These are phyloP conservation scores for Dreissena rostriformis DNA, from an alignment of 1,140 invertebrate species.

Conservation along the genomic window DNA sequence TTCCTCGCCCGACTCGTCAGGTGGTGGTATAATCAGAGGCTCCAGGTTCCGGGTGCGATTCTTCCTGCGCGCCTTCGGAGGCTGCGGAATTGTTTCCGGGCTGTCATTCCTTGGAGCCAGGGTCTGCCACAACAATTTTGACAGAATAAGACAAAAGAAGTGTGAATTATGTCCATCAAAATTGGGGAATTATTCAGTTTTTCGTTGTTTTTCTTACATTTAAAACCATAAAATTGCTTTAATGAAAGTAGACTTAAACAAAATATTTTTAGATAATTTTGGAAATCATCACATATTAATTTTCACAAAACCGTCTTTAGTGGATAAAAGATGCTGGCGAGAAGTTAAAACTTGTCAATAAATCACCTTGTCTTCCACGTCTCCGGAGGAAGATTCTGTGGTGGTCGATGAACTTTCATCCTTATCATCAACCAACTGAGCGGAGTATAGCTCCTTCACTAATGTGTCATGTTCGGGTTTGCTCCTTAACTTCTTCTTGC, in stretches of 20 bases:
- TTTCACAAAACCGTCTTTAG: no score
- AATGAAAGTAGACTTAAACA: no score
- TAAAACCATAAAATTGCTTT: no score
- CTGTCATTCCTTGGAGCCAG: constrained; percentile 54
- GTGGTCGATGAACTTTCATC: constrained; percentile 89
- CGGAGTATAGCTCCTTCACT: constrained; percentile 61
- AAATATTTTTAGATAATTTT: no score
- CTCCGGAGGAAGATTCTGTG: constrained; percentile 87
- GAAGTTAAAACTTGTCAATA: neutral
- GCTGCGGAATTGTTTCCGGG: constrained; percentile 65
- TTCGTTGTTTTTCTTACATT: no score
- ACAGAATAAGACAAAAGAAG: no score
- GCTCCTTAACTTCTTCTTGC: constrained; percentile 63
- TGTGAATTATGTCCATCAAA: no score
- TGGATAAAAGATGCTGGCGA: no score
- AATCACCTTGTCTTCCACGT: constrained; percentile 81
- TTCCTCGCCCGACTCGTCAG: constrained; percentile 70
- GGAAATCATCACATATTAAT: no score
- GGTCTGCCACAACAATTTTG: neutral
- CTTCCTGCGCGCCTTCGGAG: constrained; percentile 55
- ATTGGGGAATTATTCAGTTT: no score
- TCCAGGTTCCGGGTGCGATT: constrained; percentile 62
- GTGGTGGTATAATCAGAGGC: constrained; percentile 46
- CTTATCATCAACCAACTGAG: constrained; percentile 75
- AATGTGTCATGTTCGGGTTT: constrained; percentile 57